Evolutionary conservation across 2,797 vertebrate species (phyloP), one percentile per base, ranked within the genome.

Genomic region (Gadopsis bispinosus): DNA sequence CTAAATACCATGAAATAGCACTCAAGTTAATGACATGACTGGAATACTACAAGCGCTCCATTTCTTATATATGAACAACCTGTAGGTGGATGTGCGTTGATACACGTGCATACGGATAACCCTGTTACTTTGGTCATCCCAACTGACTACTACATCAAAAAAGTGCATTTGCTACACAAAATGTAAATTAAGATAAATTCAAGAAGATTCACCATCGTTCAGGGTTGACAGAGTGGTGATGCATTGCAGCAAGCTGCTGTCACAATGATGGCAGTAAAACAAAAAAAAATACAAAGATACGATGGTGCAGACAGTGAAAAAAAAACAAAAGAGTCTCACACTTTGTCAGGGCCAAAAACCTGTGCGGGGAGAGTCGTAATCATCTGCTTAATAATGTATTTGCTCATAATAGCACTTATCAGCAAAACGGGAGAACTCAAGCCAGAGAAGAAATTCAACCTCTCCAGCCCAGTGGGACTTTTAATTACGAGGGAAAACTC

Each of bases 401-500:
- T 66, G 31, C 45, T 53, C 53, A 41, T 58, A 39, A 50, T 19
- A 39, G 41, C n/a, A 58, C 16, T 48, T 29, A 73, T 50, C 22
- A 58, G 62, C 20, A 10, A 51, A 75, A 31, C 11, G 19, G 14
- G 20, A 16, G 16, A 70, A 45, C 41, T 41, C 22, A 17, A 69
- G 56, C 26, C 31, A 51, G 13, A 61, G 26, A 68, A 22, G 35
- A 47, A 19, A 59, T 54, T 45, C 35, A 2, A 71, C 75, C 35
- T 51, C n/a, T 64, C 10, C 39, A 39, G 65, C 55, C 74, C 5
- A 1, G 14, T 53, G 39, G n/a, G 39, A 51, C 29, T 20, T 84
- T 66, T 69, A 77, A 77, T 70, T 69, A 73, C 39, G 26, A 59
- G 12, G 12, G 4, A 65, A 75, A 67, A 2, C 16, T 59, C n/a